Evolutionary conservation across 1,140 invertebrate genomes (phyloP).

Genomic region (Drosophila bocqueti): DNA sequence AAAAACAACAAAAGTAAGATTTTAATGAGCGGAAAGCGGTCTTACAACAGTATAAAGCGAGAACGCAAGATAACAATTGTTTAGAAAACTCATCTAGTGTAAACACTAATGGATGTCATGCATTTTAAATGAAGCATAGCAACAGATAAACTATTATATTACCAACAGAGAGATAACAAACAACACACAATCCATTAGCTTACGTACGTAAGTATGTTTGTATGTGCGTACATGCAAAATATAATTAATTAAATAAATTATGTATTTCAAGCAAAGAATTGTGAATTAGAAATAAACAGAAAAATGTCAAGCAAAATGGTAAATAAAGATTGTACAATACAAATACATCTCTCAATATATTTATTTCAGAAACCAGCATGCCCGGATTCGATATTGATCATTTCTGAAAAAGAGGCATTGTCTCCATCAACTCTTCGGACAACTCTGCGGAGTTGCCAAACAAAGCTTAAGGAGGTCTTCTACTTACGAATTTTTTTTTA

Average conservation of each 20-base stretch:
- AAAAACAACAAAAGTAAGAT: constrained; percentile 34
- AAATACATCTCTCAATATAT: not conserved
- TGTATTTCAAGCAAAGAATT: constrained; percentile 81
- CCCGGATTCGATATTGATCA: not conserved
- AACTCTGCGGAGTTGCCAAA: too few relatives aligned
- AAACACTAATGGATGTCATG: constrained; percentile 42
- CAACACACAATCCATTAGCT: constrained; percentile 43
- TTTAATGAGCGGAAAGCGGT: constrained; percentile 38
- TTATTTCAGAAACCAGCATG: not conserved
- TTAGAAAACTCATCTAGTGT: constrained; percentile 44
- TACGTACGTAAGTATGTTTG: constrained; percentile 48
- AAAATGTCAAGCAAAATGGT: constrained; percentile 74
- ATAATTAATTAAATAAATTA: constrained; percentile 75
- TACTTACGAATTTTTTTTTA: too few relatives aligned
- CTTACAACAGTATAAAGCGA: constrained; percentile 22
- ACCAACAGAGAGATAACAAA: constrained; percentile 42
- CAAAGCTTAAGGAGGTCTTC: too few relatives aligned
- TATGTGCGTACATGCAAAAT: constrained; percentile 64
- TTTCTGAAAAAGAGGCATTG: not conserved
- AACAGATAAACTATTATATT: constrained; percentile 62
- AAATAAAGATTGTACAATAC: constrained; percentile 76
- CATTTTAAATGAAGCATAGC: constrained; percentile 69
- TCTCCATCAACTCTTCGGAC: not conserved
- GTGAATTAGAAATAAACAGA: constrained; percentile 80
- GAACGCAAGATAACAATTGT: constrained; percentile 29